Evolutionary conservation across 1,140 invertebrate genomes (phyloP).

Genomic region (Mya arenaria): DNA sequence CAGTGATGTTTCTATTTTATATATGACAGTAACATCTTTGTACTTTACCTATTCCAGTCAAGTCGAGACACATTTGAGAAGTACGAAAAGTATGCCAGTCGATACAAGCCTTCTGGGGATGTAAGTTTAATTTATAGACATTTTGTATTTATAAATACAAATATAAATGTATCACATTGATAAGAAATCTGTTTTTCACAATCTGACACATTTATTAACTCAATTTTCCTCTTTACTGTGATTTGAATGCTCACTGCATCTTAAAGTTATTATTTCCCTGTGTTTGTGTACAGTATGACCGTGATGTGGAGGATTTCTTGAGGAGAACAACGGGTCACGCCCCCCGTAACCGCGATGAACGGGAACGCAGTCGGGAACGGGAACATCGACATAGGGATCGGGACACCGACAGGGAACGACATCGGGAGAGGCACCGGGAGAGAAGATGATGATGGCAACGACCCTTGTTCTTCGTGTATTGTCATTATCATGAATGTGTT

Average conservation of each 20-base stretch:
- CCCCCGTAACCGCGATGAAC: slow-evolving; percentile 83
- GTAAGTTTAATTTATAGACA: not conserved
- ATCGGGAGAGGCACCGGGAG: slow-evolving; percentile 56
- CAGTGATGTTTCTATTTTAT: too few relatives aligned
- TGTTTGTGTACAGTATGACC: slow-evolving; percentile 87
- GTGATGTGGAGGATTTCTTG: slow-evolving; percentile 94
- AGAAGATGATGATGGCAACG: too few relatives aligned
- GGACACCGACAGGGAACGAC: slow-evolving; percentile 46
- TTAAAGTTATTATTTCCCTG: too few relatives aligned
- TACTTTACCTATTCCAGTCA: too few relatives aligned
- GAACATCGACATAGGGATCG: slow-evolving; percentile 46
- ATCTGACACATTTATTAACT: too few relatives aligned
- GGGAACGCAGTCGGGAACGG: slow-evolving; percentile 60
- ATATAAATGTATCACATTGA: not conserved
- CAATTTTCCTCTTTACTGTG: too few relatives aligned
- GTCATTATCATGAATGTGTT: too few relatives aligned
- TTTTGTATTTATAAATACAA: slow-evolving; percentile 17
- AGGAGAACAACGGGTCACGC: slow-evolving; percentile 87
- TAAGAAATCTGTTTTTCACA: not conserved
- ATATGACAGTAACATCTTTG: too few relatives aligned
- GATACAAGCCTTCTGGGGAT: slow-evolving; percentile 34
- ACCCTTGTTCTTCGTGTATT: too few relatives aligned
- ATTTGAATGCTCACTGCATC: too few relatives aligned
- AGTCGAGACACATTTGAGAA: slow-evolving; percentile 22
- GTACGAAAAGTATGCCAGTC: slow-evolving; percentile 35